These are phyloP conservation scores for Vidua macroura DNA, from an alignment of 2,113 vertebrate species.

Conservation along the genomic window DNA sequence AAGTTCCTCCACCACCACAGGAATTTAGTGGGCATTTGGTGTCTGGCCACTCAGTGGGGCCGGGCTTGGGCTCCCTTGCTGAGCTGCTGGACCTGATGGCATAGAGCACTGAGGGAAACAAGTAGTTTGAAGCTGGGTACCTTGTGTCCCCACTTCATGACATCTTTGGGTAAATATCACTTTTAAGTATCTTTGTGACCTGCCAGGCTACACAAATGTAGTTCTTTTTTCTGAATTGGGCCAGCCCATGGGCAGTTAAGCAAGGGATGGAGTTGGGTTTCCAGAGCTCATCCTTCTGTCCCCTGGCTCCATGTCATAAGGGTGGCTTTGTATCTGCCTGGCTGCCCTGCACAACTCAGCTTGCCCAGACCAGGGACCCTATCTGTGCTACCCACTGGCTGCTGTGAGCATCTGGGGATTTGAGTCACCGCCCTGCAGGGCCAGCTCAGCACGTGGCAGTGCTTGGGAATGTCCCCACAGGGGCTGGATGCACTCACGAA, in stretches of 20 bases:
- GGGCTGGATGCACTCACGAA: not conserved
- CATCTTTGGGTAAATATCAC: not conserved
- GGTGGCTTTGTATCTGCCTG: not conserved
- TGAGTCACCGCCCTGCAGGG: not conserved
- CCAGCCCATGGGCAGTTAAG: not conserved
- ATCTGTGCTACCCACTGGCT: rapidly evolving
- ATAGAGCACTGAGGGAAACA: not conserved
- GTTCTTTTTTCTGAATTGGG: not conserved
- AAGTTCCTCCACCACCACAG: not conserved
- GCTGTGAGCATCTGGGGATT: not conserved
- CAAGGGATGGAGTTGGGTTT: not conserved
- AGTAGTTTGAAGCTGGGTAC: not conserved
- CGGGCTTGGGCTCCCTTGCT: not conserved
- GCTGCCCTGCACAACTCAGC: not conserved
- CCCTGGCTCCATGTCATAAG: rapidly evolving
- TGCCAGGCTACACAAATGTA: not conserved
- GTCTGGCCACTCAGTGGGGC: not conserved
- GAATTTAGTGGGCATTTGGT: not conserved
- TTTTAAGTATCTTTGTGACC: not conserved
- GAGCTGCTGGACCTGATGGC: not conserved
- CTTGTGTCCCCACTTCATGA: rapidly evolving
- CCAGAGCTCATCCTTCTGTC: not conserved
- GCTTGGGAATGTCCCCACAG: not conserved
- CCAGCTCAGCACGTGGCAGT: not conserved
- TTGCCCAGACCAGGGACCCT: not conserved